These are phyloP conservation scores for Catocala sponsa DNA, from an alignment of 2,888 invertebrate genomes.

Conservation along the genomic window DNA sequence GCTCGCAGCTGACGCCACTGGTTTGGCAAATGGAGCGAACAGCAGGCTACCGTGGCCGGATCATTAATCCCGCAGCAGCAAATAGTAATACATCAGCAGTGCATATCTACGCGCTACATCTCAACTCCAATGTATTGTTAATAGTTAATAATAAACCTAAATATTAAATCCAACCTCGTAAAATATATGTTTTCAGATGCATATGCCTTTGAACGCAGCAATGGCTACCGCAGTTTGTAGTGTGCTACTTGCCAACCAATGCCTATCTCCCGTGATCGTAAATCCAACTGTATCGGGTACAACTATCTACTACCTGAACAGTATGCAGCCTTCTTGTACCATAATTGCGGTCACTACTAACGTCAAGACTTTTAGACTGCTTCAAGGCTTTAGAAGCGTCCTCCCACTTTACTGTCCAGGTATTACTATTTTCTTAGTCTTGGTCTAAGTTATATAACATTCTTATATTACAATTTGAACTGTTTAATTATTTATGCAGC, in stretches of 20 bases:
- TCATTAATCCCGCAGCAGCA: no score
- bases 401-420: conserved; percentile 88
- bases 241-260: conserved; percentile 61
- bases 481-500: no score
- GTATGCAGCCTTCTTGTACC: conserved; percentile 89
- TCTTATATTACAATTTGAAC: no score
- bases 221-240: conserved; percentile 69
- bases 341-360: conserved; percentile 90
- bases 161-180: no score
- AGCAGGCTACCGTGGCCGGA: no score
- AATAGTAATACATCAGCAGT: no score
- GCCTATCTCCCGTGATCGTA: conserved; percentile 84
- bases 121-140: no score
- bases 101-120: no score
- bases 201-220: conserved; percentile 73
- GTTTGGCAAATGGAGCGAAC: no score
- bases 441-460: no score
- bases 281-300: conserved; percentile 89
- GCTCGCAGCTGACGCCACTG: no score
- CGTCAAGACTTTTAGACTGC: conserved; percentile 85
- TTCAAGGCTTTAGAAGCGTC: conserved; percentile 89
- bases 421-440: conserved; percentile 24
- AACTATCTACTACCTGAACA: conserved; percentile 88
- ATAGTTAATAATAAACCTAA: no score
- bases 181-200: conserved; percentile 52